Conservation (phyloP, 2,113 vertebrate species). For the Microtus montanus region DNA sequence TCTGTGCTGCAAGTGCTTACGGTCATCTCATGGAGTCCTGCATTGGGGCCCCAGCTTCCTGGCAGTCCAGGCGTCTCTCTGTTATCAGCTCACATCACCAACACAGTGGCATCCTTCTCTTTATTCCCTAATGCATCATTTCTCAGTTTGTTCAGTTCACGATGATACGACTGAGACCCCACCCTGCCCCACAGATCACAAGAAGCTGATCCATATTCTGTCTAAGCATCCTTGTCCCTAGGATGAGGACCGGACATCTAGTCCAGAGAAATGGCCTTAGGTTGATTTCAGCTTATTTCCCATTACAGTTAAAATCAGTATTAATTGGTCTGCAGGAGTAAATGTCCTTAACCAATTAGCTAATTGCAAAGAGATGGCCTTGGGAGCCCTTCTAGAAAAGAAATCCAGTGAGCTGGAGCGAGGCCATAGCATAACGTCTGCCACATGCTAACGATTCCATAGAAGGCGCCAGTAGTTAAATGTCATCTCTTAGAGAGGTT, state of each 20-base stretch:
- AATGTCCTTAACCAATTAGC: constrained; percentile 62
- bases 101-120: neutral
- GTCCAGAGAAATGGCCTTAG: constrained; percentile 25
- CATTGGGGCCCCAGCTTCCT: neutral
- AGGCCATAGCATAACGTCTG: neutral
- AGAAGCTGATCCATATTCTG: neutral
- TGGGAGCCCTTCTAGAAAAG: constrained; percentile 16
- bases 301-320: constrained; percentile 37
- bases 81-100: neutral
- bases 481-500: constrained; percentile 16
- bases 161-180: neutral
- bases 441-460: neutral
- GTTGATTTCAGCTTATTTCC: constrained; percentile 35
- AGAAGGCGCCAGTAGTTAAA: constrained; percentile 1
- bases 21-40: neutral
- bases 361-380: constrained; percentile 37
- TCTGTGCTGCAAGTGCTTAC: neutral
- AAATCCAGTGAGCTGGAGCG: neutral
- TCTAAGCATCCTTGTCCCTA: constrained; percentile 24
- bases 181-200: neutral
- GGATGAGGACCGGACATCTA: constrained; percentile 17
- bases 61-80: neutral
- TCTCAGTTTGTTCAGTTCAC: neutral
- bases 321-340: constrained; percentile 50
- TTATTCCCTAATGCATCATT: neutral